Evolutionary conservation across 2,797 vertebrate species (phyloP), one percentile per base, ranked within the genome.

Genomic region (Novumbra hubbsi): DNA sequence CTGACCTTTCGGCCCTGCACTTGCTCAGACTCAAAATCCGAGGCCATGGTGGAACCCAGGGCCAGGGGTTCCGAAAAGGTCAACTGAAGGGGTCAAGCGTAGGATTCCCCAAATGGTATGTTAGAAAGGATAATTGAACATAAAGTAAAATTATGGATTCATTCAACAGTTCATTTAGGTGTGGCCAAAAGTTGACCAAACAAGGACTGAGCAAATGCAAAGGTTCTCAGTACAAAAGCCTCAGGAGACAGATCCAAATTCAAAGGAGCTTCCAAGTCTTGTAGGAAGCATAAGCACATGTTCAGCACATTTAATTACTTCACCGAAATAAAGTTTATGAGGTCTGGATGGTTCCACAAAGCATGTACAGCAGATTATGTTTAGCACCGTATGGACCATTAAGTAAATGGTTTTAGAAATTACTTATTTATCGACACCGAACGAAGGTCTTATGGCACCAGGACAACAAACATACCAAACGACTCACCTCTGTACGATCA

Each of bases 1-100:
- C 97, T 98, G 90, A 99, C 97, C 84, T 96, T 97, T 50, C 96
- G 94, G 79, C 96, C 97, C 85, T 97, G 93, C 30, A 95, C 96
- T 0, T 93, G 95, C 79, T 98, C 95, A 1, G 90, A 88, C 88
- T 99, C 94, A 76, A 98, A 99, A 48, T 92, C 86, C 16, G 97
- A 97, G 19, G 90, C 72, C 17, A 91, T 91, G 67, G 88, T 81
- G 0, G 82, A 69, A 0, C 89, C 85, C 74, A 91, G 78, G 76
- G 90, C 75, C 1, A 78, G 75, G 3, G 95, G 92, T 86, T 98
- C 96, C 2, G 94, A 92, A 78, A 98, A 92, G 55, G 92, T 95
- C 83, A 97, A 88, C 98, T 98, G 83, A 73, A 38, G 32, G 41
- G 48, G 67, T 15, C 38, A 68, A 0, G 1, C 12, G 1, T 57